Evolutionary conservation across 1,140 invertebrate genomes (phyloP).

Genomic region (Drosophila bipectinata): DNA sequence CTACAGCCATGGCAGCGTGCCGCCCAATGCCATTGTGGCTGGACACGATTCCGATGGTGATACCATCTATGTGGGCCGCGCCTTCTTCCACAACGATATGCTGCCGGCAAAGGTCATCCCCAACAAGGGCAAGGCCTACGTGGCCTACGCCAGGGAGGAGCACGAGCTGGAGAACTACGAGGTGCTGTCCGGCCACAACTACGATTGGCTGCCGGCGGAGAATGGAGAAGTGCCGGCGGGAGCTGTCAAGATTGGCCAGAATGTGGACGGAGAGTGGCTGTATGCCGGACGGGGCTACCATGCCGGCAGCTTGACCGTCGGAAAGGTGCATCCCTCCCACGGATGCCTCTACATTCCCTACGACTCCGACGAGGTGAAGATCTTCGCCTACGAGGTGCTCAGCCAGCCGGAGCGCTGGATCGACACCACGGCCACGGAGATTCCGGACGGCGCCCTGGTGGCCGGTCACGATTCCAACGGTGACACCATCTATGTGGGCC

Average conservation of each 20-base stretch:
- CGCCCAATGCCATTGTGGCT: slow-evolving; percentile 86
- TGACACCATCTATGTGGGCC: slow-evolving; percentile 84
- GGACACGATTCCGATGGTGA: slow-evolving; percentile 89
- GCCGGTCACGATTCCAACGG: slow-evolving; percentile 84
- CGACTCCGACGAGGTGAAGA: slow-evolving; percentile 86
- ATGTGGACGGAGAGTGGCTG: slow-evolving; percentile 86
- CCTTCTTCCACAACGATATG: slow-evolving; percentile 89
- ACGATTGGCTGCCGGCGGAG: slow-evolving; percentile 84
- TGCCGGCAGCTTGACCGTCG: slow-evolving; percentile 88
- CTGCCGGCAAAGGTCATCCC: slow-evolving; percentile 91
- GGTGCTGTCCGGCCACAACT: slow-evolving; percentile 84
- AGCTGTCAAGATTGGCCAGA: slow-evolving; percentile 86
- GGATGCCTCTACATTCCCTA: slow-evolving; percentile 89
- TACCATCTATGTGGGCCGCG: slow-evolving; percentile 90
- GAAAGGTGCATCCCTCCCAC: slow-evolving; percentile 90
- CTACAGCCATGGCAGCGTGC: slow-evolving; percentile 63
- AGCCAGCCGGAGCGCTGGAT: slow-evolving; percentile 61
- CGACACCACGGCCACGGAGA: slow-evolving; percentile 41
- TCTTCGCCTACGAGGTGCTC: slow-evolving; percentile 72
- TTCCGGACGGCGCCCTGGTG: slow-evolving; percentile 81
- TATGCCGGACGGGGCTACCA: slow-evolving; percentile 87
- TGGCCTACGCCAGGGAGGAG: slow-evolving; percentile 64
- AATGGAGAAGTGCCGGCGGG: slow-evolving; percentile 85
- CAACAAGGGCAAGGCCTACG: slow-evolving; percentile 75
- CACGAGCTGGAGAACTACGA: slow-evolving; percentile 74